phyloP scores from a whole-genome alignment of 2,113 vertebrate species.

The Zosterops hypoxanthus region DNA sequence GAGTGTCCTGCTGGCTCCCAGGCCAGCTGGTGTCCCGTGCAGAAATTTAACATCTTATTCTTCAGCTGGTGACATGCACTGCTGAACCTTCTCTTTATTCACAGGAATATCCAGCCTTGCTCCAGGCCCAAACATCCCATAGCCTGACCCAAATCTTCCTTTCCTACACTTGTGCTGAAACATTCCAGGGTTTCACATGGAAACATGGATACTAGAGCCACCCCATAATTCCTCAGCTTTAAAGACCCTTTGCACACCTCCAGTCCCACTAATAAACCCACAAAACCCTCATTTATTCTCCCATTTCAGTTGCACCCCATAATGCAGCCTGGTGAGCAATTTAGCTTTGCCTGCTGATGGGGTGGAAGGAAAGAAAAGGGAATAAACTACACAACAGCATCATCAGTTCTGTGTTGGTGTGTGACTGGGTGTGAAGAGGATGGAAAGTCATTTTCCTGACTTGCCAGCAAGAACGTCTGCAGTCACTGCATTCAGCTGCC shows the following conservation, averaged over 20 bases:
- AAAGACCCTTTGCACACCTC: background rate
- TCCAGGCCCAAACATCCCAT: fast-evolving
- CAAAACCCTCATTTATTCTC: background rate
- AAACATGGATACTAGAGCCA: background rate
- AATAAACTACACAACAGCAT: background rate
- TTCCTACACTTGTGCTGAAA: background rate
- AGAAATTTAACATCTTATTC: background rate
- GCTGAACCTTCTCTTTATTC: background rate
- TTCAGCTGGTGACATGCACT: background rate
- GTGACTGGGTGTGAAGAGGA: background rate
- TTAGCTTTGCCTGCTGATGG: background rate
- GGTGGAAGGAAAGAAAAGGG: background rate
- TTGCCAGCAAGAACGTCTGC: background rate
- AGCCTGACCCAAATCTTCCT: background rate
- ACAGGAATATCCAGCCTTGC: background rate
- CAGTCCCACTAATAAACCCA: background rate
- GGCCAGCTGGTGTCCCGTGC: background rate
- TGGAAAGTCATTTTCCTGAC: background rate
- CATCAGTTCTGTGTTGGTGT: background rate
- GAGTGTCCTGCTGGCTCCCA: background rate
- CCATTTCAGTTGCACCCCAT: background rate
- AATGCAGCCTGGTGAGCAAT: fast-evolving
- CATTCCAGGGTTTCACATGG: background rate
- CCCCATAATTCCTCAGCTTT: background rate
- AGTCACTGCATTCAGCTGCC: background rate